Percentiles rank a stretch among this genome's conserved stretches.
Conservation (phyloP, 2,113 vertebrate genomes). For the Nesogale talazaci region DNA sequence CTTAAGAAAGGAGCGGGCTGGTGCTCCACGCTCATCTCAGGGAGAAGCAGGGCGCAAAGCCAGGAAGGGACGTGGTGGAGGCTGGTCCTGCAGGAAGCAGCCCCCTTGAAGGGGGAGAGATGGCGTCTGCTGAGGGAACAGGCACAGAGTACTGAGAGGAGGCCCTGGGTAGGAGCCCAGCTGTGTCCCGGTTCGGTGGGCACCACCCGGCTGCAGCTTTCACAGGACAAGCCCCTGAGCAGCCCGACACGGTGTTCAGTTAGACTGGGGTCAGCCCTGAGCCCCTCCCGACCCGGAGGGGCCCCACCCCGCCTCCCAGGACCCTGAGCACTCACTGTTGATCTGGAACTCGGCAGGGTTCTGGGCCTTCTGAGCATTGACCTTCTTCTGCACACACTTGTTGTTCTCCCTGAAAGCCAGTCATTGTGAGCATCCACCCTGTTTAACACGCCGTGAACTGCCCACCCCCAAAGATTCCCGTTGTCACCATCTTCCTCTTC, state of each 20-base stretch:
- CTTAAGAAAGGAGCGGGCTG: neutral
- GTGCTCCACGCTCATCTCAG: neutral
- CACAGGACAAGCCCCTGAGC: neutral
- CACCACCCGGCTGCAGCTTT: neutral
- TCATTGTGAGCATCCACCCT: neutral
- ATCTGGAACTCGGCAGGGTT: neutral
- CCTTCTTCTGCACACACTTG: neutral
- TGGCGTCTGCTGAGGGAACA: too few relatives aligned
- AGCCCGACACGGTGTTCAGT: neutral
- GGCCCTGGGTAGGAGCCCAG: neutral
- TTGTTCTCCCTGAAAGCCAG: neutral
- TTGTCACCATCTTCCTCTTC: neutral
- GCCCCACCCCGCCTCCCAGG: neutral
- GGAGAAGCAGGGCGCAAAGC: neutral
- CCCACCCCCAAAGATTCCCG: neutral
- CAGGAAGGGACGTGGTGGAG: too few relatives aligned
- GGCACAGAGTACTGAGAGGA: neutral
- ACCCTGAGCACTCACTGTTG: neutral
- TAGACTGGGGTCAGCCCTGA: neutral
- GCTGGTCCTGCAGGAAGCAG: accelerated
- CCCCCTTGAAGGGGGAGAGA: neutral
- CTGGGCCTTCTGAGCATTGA: neutral
- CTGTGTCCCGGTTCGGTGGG: neutral
- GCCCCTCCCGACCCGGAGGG: too few relatives aligned
- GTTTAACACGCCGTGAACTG: neutral